Conservation (phyloP, 2,113 vertebrate genomes). For the Columba livia region DNA sequence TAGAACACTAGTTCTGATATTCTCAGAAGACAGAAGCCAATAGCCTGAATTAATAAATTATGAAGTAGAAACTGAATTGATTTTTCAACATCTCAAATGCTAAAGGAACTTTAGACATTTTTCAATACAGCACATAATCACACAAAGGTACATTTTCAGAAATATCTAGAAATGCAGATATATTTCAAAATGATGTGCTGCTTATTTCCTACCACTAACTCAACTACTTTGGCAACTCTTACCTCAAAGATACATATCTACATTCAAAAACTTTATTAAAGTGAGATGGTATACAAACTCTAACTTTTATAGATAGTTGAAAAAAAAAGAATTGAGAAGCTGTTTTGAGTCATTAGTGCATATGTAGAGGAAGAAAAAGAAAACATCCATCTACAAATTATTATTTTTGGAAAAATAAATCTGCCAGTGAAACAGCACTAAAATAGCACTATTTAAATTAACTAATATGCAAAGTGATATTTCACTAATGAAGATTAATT, state of each 20-base stretch:
- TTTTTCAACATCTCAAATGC: conserved; percentile 18
- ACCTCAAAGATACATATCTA: neutral
- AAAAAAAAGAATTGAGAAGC: fast-evolving
- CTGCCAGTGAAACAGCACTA: neutral
- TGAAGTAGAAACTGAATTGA: conserved; percentile 12
- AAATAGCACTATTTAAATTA: neutral
- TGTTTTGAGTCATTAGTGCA: neutral
- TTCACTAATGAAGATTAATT: neutral
- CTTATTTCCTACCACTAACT: neutral
- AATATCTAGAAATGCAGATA: neutral
- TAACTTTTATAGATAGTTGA: neutral
- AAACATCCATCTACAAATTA: neutral
- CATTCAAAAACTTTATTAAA: neutral
- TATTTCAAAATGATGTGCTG: neutral
- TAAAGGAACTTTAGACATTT: neutral
- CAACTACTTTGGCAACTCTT: neutral
- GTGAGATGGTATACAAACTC: neutral
- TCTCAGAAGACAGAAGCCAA: neutral
- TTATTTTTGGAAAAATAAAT: neutral
- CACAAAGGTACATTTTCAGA: neutral
- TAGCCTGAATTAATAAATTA: conserved; percentile 33
- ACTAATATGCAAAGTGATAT: neutral
- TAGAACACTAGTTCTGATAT: neutral
- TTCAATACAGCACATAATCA: neutral
- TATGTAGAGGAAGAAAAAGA: neutral